A percentile compares a stretch with the other conserved stretches of the same genome.
phyloP scores from a whole-genome alignment of 1,140 invertebrate species.

The Brachionus plicatilis region DNA sequence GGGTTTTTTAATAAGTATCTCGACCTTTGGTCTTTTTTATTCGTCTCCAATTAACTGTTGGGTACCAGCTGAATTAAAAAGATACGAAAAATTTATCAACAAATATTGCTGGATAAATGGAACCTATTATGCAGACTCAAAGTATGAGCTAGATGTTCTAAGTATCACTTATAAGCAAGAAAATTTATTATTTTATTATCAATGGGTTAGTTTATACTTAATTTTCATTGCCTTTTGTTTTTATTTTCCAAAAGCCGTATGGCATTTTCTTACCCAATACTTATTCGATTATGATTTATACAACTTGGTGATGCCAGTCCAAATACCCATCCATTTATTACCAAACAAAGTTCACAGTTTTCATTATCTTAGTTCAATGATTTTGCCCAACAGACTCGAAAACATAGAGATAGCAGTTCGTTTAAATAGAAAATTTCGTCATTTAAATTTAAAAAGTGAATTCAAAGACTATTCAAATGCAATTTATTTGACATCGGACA shows the following conservation, averaged over 20 bases:
- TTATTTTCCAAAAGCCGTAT: conserved; percentile 72
- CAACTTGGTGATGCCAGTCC: neutral
- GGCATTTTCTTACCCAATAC: conserved; percentile 41
- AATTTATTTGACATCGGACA: neutral
- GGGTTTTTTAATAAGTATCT: neutral
- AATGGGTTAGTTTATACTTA: conserved; percentile 73
- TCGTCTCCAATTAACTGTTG: conserved; percentile 43
- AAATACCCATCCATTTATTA: neutral
- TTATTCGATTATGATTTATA: neutral
- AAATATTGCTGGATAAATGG: conserved; percentile 43
- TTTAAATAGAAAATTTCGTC: neutral
- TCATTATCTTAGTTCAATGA: neutral
- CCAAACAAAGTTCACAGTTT: neutral
- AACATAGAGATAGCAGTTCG: neutral
- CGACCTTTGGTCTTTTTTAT: neutral
- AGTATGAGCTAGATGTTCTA: neutral
- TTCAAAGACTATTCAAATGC: neutral
- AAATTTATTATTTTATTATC: conserved; percentile 36
- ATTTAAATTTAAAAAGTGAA: neutral
- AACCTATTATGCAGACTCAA: conserved; percentile 39
- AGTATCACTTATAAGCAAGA: neutral
- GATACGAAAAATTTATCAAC: conserved; percentile 42
- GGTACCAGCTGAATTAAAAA: conserved; percentile 42
- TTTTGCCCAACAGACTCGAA: neutral
- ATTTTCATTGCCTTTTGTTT: conserved; percentile 81